A percentile compares a stretch with the other conserved stretches of the same genome.
These are phyloP conservation scores for Saxidomus purpurata DNA, from an alignment of 1,140 invertebrate species.

Conservation along the genomic window DNA sequence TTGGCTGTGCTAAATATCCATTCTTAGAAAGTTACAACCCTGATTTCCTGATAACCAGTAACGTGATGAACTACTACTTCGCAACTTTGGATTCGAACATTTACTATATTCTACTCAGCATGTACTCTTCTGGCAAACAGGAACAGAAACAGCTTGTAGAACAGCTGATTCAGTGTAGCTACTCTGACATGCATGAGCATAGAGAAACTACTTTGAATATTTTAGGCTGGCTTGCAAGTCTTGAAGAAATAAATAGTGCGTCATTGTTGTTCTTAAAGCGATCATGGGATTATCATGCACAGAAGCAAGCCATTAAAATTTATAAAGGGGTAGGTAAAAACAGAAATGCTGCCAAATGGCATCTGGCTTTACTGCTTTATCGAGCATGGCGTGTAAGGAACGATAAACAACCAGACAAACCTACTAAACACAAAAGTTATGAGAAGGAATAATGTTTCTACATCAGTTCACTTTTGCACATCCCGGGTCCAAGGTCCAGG, in stretches of 20 bases:
- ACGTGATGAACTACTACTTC: not conserved
- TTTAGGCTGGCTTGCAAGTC: not conserved
- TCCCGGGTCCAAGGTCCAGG: no score
- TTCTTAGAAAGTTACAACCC: not conserved
- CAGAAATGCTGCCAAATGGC: slow-evolving; percentile 5
- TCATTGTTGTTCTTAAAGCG: not conserved
- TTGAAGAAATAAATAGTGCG: not conserved
- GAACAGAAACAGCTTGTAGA: not conserved
- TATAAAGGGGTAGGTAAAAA: not conserved
- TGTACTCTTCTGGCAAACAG: not conserved
- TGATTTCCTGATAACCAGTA: not conserved
- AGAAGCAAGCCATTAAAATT: not conserved
- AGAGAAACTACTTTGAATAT: not conserved
- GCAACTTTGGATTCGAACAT: not conserved
- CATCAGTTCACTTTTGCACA: no score
- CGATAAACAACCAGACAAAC: no score
- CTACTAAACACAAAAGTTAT: no score
- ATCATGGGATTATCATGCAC: not conserved
- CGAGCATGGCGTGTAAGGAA: not conserved
- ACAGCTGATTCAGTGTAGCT: no score
- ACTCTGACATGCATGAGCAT: not conserved
- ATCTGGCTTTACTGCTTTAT: not conserved
- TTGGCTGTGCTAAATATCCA: not conserved
- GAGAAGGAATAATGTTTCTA: no score
- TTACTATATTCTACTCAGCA: not conserved